Base-by-base conservation (phyloP, 37 sponge, comb jelly and placozoan genomes). In the Axinella damicornis region DNA sequence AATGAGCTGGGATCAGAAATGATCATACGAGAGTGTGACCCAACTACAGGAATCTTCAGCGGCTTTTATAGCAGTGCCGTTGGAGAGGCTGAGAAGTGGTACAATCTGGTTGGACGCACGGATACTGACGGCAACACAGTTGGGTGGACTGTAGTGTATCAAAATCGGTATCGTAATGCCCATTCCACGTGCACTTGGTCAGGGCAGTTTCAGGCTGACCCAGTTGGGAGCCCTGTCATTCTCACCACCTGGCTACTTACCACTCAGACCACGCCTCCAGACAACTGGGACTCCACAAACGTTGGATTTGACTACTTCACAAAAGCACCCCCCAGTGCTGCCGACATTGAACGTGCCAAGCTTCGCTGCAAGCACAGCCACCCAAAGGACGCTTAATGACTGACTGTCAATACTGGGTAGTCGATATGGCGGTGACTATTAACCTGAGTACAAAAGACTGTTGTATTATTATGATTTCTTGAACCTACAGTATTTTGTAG, bases 371-470 rank as follows among this genome's bases (percentile, higher is more conserved):
- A 31, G 20, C 27, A 34, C 9, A 67, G 68, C 33, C 68, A 67
- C 32, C 68, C 68, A 67, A 31, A 67, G 33, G 34, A 67, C 12
- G 68, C 68, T 67, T 67, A 34, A 67, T n/a, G n/a, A n/a, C n/a
- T n/a, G n/a, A n/a, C n/a, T n/a, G n/a, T n/a, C n/a, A n/a, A n/a
- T n/a, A n/a, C n/a, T n/a, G n/a, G n/a, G n/a, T n/a, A n/a, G n/a
- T n/a, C n/a, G n/a, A n/a, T n/a, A n/a, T n/a, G n/a, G n/a, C n/a
- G n/a, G n/a, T n/a, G n/a, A n/a, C n/a, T n/a, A n/a, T n/a, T n/a
- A n/a, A n/a, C n/a, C n/a, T n/a, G n/a, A n/a, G n/a, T n/a, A n/a
- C n/a, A n/a, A n/a, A n/a, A n/a, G n/a, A n/a, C n/a, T n/a, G n/a
- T n/a, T n/a, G n/a, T n/a, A n/a, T n/a, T n/a, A n/a, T n/a, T n/a